phyloP scores from a whole-genome alignment of 2,888 invertebrate species.

The Alsophila aescularia region DNA sequence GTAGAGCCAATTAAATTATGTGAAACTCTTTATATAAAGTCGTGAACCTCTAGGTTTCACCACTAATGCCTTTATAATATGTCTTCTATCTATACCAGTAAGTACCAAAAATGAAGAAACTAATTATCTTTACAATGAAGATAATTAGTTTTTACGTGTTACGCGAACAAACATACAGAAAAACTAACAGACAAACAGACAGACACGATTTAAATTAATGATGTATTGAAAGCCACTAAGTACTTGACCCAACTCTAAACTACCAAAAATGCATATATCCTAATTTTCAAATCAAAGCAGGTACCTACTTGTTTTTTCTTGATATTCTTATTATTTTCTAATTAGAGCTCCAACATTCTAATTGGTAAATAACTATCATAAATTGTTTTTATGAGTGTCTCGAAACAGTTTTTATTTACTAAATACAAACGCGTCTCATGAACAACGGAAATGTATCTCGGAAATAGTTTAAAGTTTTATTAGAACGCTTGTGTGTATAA shows the following conservation, averaged over 20 bases:
- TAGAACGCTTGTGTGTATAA: background rate
- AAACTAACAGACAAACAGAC: too few relatives aligned
- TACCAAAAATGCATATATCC: too few relatives aligned
- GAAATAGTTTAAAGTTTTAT: conserved; percentile 2
- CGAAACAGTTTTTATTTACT: background rate
- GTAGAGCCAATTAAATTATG: conserved; percentile 26
- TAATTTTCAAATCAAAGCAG: background rate
- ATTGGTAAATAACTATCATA: background rate
- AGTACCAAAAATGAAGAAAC: too few relatives aligned
- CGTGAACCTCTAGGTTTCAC: conserved; percentile 29
- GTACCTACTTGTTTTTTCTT: background rate
- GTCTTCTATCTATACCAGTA: too few relatives aligned
- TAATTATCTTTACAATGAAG: too few relatives aligned
- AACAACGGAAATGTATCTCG: conserved; percentile 8
- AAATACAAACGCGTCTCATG: background rate
- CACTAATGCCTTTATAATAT: conserved; percentile 20
- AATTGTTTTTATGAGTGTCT: background rate
- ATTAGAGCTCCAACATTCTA: background rate
- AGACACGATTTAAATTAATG: too few relatives aligned
- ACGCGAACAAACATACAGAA: too few relatives aligned
- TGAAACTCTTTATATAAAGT: conserved; percentile 28
- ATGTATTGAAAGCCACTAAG: too few relatives aligned
- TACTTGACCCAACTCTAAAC: too few relatives aligned
- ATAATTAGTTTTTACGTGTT: too few relatives aligned
- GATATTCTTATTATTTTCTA: conserved; percentile 31